Evolutionary conservation across 2,113 vertebrate species (phyloP).

Genomic region (Proterorhinus semilunaris): DNA sequence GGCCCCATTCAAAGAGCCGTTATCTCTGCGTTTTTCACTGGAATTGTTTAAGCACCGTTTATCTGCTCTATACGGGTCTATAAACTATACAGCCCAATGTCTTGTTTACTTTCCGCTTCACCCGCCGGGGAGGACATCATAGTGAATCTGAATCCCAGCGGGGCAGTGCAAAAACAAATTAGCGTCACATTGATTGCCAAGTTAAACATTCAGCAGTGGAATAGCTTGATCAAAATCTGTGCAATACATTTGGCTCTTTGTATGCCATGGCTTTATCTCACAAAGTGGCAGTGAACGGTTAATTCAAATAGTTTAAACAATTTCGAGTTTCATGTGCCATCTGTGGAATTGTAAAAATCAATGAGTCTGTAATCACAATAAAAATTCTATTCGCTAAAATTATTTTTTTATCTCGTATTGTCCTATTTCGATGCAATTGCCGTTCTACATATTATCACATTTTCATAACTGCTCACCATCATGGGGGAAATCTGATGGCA

Average conservation of each 20-base stretch:
- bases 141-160: neutral
- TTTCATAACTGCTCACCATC: neutral
- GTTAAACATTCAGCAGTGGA: neutral
- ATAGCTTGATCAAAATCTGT: no score
- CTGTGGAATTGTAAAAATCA: no score
- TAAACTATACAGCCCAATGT: neutral
- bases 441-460: neutral
- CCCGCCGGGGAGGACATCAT: neutral
- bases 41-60: neutral
- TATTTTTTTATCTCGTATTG: neutral
- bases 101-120: neutral
- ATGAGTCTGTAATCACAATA: no score
- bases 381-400: neutral
- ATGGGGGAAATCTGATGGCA: neutral
- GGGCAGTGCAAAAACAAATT: neutral
- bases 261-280: neutral
- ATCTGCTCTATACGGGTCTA: neutral
- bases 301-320: neutral
- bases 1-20: slow-evolving; percentile 9
- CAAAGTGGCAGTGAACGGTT: neutral
- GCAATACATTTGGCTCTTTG: neutral
- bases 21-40: slow-evolving; percentile 28
- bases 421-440: neutral
- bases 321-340: no score
- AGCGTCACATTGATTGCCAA: neutral